phyloP scores from a whole-genome alignment of 2,888 invertebrate genomes.

The Eulithis prunata region DNA sequence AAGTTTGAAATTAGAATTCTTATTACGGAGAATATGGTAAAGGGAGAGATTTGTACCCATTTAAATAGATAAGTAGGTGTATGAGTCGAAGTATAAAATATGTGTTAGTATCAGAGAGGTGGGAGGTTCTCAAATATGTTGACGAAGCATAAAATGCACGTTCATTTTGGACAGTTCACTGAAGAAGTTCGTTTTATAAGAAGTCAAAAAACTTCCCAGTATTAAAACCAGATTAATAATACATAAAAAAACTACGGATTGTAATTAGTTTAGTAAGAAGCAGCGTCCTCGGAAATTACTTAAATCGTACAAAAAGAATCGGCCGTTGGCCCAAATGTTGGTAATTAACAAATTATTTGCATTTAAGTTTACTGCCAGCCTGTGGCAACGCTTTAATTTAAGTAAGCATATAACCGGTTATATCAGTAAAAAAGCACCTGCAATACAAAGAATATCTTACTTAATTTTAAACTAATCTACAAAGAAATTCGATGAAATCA shows the following conservation, averaged over 20 bases:
- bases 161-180: too few species aligned
- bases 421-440: background rate
- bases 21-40: constrained; percentile 10
- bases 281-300: constrained; percentile 14
- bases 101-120: too few species aligned
- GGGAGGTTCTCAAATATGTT: too few species aligned
- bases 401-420: constrained; percentile 13
- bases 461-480: background rate
- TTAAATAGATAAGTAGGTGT: background rate
- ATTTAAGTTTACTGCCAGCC: constrained; percentile 37
- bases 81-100: too few species aligned
- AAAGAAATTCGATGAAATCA: too few species aligned
- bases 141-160: too few species aligned
- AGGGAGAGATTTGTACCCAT: background rate
- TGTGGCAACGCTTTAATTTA: constrained; percentile 12
- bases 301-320: constrained; percentile 25
- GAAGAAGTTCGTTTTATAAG: too few species aligned
- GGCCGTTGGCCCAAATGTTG: constrained; percentile 35
- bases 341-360: constrained; percentile 47
- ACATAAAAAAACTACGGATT: background rate
- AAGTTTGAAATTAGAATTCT: constrained; percentile 13
- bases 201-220: too few species aligned
- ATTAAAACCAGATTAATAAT: too few species aligned
- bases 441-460: background rate
- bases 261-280: background rate